Conservation (phyloP, 2,797 vertebrate species). For the Yasuhikotakia modesta region DNA sequence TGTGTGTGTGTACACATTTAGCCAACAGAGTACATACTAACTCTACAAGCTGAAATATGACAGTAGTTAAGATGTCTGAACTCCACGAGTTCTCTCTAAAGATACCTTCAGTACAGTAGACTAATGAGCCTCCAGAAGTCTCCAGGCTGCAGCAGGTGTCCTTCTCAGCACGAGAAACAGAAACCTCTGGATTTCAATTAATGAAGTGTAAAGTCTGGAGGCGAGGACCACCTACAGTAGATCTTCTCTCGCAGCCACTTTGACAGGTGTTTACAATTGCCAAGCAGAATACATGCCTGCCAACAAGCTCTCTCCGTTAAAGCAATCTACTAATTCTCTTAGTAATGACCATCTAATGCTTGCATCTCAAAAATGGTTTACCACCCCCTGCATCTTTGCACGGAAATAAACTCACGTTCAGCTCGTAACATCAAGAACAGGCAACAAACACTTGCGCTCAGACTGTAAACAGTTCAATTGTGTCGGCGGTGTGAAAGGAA, state of each 20-base stretch:
- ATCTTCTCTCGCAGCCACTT: conserved; percentile 48
- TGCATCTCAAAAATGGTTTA: conserved; percentile 63
- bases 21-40: neutral
- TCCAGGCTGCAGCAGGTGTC: conserved; percentile 67
- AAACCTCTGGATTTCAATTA: conserved; percentile 65
- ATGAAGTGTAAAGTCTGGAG: conserved; percentile 61
- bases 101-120: conserved; percentile 27
- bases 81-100: conserved; percentile 5
- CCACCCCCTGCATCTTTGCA: conserved; percentile 43
- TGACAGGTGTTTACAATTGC: conserved; percentile 64
- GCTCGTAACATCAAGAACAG: neutral
- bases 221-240: conserved; percentile 42
- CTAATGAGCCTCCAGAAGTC: conserved; percentile 58
- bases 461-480: conserved; percentile 25
- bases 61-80: conserved; percentile 16
- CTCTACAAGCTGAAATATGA: conserved; percentile 27
- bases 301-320: conserved; percentile 51
- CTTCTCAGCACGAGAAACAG: conserved; percentile 61
- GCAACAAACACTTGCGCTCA: conserved; percentile 15
- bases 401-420: conserved; percentile 46
- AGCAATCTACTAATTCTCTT: conserved; percentile 60
- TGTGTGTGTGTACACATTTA: neutral
- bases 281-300: conserved; percentile 55
- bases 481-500: conserved; percentile 42
- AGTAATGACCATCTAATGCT: conserved; percentile 60